phyloP scores from a whole-genome alignment of 1,140 invertebrate species.

The Eciton burchellii region DNA sequence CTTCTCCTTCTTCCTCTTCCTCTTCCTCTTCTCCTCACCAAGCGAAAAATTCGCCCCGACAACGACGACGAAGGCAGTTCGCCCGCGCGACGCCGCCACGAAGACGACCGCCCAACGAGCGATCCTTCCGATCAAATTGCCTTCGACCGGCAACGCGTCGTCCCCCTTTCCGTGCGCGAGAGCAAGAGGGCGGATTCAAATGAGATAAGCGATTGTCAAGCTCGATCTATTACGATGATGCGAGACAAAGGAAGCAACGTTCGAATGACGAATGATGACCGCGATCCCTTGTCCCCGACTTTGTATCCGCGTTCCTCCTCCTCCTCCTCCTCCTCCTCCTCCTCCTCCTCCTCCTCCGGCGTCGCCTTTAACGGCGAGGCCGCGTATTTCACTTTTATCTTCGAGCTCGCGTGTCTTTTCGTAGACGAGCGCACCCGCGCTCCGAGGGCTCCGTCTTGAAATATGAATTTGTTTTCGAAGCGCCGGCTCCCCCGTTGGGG shows the following conservation, averaged over 20 bases:
- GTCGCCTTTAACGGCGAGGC: constrained; percentile 67
- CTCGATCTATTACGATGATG: constrained; percentile 70
- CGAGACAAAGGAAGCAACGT: constrained; percentile 71
- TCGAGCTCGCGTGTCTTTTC: constrained; percentile 68
- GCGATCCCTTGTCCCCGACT: constrained; percentile 64
- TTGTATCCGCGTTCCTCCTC: constrained; percentile 71
- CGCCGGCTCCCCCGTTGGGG: constrained; percentile 25
- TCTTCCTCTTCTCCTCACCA: background rate
- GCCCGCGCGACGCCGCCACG: constrained; percentile 1
- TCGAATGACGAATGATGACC: constrained; percentile 71
- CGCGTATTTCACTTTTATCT: constrained; percentile 81
- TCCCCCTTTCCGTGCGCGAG: background rate
- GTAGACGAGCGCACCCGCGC: constrained; percentile 62
- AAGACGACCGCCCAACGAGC: background rate
- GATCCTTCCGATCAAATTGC: constrained; percentile 50
- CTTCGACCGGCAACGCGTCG: constrained; percentile 39
- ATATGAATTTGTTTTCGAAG: constrained; percentile 81
- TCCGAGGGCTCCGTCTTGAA: constrained; percentile 73
- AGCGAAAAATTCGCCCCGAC: constrained; percentile 23
- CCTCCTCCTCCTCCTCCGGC: constrained; percentile 71
- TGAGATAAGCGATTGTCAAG: constrained; percentile 71
- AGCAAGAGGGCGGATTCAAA: constrained; percentile 65
- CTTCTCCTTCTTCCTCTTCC: constrained; percentile 15
- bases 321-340: constrained; percentile 73
- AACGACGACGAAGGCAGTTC: background rate